Evolutionary conservation across 2,797 vertebrate species (phyloP).

Genomic region (Schizopygopsis malacanthus): DNA sequence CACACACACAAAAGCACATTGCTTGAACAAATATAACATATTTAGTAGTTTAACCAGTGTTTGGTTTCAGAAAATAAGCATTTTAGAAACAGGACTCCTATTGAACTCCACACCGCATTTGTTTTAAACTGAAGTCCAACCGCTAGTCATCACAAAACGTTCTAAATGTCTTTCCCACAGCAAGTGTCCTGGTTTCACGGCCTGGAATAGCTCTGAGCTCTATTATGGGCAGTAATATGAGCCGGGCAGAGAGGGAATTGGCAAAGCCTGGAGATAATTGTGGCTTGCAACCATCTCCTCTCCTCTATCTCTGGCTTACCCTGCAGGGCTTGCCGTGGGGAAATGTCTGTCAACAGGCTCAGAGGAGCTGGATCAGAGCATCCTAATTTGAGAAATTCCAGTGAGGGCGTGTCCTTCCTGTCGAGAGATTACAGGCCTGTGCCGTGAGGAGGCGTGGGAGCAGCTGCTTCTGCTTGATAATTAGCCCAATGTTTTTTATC

Average conservation of each 20-base stretch:
- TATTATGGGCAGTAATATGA: slow-evolving; percentile 78
- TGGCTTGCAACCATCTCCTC: slow-evolving; percentile 54
- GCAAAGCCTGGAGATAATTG: slow-evolving; percentile 73
- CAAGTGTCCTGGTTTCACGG: slow-evolving; percentile 79
- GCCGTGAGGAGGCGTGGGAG: slow-evolving; percentile 29
- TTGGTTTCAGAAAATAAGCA: background rate
- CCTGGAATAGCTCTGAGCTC: slow-evolving; percentile 79
- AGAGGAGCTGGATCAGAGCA: slow-evolving; percentile 57
- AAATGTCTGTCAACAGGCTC: slow-evolving; percentile 39
- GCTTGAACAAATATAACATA: background rate
- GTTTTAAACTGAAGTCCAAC: slow-evolving; percentile 14
- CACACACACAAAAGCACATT: background rate
- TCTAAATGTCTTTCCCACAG: slow-evolving; percentile 76
- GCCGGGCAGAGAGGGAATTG: slow-evolving; percentile 77
- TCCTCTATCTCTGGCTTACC: slow-evolving; percentile 15
- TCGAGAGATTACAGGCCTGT: slow-evolving; percentile 54
- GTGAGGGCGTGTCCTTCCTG: slow-evolving; percentile 41
- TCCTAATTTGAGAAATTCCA: slow-evolving; percentile 66
- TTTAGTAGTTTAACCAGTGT: background rate
- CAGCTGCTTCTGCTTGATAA: slow-evolving; percentile 17
- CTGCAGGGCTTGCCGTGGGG: slow-evolving; percentile 7
- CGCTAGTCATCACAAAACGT: slow-evolving; percentile 43
- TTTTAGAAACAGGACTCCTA: background rate
- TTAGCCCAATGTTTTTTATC: slow-evolving; percentile 10
- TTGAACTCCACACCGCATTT: background rate